These are phyloP conservation scores for Nothocercus nigrocapillus DNA, from an alignment of 2,113 vertebrate genomes.

Conservation along the genomic window DNA sequence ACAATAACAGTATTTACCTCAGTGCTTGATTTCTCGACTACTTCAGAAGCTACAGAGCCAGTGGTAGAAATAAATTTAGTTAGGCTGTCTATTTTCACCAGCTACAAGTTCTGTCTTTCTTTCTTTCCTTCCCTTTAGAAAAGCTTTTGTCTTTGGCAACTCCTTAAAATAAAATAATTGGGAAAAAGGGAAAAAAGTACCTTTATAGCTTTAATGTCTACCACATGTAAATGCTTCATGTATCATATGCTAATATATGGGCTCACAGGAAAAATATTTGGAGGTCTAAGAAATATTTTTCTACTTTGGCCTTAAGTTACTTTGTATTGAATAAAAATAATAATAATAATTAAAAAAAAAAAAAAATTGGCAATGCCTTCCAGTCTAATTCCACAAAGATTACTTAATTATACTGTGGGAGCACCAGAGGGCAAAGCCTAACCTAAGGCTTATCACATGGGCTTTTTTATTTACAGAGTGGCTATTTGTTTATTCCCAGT, in stretches of 20 bases:
- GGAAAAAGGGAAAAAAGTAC: not conserved
- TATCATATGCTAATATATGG: not conserved
- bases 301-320: slow-evolving; percentile 7
- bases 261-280: not conserved
- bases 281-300: not conserved
- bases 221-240: not conserved
- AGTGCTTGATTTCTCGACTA: not conserved
- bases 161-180: not conserved
- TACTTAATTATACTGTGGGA: slow-evolving; percentile 13
- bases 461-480: slow-evolving; percentile 45
- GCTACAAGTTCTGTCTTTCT: not conserved
- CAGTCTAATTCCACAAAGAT: slow-evolving; percentile 13
- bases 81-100: not conserved
- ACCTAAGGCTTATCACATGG: not conserved
- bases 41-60: not conserved
- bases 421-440: not conserved
- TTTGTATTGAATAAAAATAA: not conserved
- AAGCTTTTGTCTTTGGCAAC: not conserved
- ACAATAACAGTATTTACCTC: not conserved
- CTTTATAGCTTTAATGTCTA: not conserved
- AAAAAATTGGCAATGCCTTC: not conserved
- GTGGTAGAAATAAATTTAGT: not conserved
- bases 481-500: slow-evolving; percentile 50
- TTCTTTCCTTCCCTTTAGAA: not conserved
- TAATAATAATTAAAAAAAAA: too few relatives aligned